Evolutionary conservation across 2,113 vertebrate genomes (phyloP), one percentile per base, ranked within the genome.

Genomic region (Gadus chalcogrammus): DNA sequence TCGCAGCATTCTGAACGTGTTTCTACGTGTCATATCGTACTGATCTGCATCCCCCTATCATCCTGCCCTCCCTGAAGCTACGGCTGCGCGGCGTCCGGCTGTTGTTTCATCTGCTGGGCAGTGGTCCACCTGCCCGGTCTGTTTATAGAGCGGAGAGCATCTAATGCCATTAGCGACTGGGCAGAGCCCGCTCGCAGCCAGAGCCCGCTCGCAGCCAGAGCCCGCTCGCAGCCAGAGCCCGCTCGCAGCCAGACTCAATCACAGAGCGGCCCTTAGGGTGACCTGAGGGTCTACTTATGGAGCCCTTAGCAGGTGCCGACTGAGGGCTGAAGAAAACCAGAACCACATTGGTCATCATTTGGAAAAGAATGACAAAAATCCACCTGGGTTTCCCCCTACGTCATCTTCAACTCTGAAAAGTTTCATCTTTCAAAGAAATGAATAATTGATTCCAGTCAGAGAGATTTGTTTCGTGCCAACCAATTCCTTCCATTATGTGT

Each of bases 101-200:
- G 28, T 76, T 70, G 74, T 68, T 60, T 3, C 53, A 52, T 71
- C 63, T 27, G 38, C 15, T 53, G 53, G 69, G 65, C 69, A 15
- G 17, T 12, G 22, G 11, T 1, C 28, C 20, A 53, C 69, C 20
- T n/a, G 15, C 61, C 18, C 42, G 66, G 7, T 64, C 68, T 73
- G 42, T 80, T 85, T 71, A 65, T 24, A 59, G 64, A 65, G 69
- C 75, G 65, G 80, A 75, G 73, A 81, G 63, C 73, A 35, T 63
- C 68, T 87, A 79, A 88, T 85, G 71, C 67, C 75, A 88, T 89
- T 89, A 90, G 28, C 28, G 5, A 73, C 75, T 27, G 53, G 38
- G 53, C 71, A 70, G 71, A 64, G n/a, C n/a, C n/a, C n/a, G n/a
- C n/a, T n/a, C n/a, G n/a, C n/a, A n/a, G 60, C 76, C 7, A n/a